Conservation (phyloP, 2,888 invertebrate genomes). For the Sminthurides aquaticus region DNA sequence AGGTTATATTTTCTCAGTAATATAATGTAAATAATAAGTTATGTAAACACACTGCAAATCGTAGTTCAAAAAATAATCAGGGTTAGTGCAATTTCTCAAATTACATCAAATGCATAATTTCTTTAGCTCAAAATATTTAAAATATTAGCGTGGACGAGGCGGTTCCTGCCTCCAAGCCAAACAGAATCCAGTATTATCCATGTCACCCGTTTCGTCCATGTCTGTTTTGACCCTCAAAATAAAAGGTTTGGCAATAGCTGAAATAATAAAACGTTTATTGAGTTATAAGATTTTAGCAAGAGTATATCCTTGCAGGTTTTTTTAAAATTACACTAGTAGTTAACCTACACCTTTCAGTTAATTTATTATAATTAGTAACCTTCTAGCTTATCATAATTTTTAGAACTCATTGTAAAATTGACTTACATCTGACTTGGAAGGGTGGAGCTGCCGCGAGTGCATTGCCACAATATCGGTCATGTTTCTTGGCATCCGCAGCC, state of each 20-base stretch:
- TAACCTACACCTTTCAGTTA: too few species aligned
- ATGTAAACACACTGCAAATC: too few species aligned
- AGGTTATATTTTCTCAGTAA: too few species aligned
- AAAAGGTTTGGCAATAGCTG: slow-evolving; percentile 38
- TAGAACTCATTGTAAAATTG: neutral
- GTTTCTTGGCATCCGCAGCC: slow-evolving; percentile 13
- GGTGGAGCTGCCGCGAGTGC: slow-evolving; percentile 24
- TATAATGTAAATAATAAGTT: too few species aligned
- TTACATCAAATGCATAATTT: too few species aligned
- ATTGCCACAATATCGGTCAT: slow-evolving; percentile 37
- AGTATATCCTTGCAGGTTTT: too few species aligned
- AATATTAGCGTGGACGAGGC: slow-evolving; percentile 12
- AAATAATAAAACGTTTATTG: neutral
- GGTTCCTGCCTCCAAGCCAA: slow-evolving; percentile 36
- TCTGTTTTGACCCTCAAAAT: slow-evolving; percentile 39
- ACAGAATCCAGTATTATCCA: slow-evolving; percentile 36
- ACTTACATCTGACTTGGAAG: slow-evolving; percentile 31
- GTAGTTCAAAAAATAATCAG: too few species aligned
- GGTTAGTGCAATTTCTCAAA: too few species aligned
- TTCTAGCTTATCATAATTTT: neutral
- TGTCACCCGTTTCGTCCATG: slow-evolving; percentile 21
- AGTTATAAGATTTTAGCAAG: neutral
- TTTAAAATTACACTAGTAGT: too few species aligned
- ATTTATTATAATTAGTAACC: too few species aligned
- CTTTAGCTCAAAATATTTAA: neutral